A percentile compares a stretch with the other conserved stretches of the same genome.
These are phyloP conservation scores for Patiria pectinifera DNA, from an alignment of 53 echinoderm and acorn worm species.

Conservation along the genomic window DNA sequence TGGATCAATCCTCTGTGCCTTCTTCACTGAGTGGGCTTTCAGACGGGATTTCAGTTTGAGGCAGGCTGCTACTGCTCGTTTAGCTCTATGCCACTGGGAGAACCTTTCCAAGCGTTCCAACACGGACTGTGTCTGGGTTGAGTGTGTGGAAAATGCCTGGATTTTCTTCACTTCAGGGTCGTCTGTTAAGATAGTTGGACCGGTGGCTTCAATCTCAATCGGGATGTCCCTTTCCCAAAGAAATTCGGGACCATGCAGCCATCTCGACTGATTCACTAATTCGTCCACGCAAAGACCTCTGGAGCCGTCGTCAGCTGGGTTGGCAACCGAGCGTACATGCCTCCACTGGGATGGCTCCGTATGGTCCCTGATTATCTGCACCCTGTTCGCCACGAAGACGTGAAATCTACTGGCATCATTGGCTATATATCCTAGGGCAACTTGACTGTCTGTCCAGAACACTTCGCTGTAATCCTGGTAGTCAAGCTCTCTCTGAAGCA, in stretches of 20 bases:
- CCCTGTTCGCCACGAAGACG: slow-evolving; percentile 66
- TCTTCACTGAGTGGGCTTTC: background rate
- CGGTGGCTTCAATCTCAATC: slow-evolving; percentile 14
- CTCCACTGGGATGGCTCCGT: slow-evolving; percentile 61
- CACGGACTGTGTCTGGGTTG: background rate
- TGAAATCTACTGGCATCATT: slow-evolving; percentile 68
- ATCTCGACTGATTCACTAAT: slow-evolving; percentile 10
- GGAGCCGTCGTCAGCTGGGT: slow-evolving; percentile 37
- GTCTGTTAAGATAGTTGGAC: slow-evolving; percentile 13
- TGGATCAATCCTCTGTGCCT: background rate
- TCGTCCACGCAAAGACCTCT: slow-evolving; percentile 7
- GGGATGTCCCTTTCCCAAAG: slow-evolving; percentile 35
- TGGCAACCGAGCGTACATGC: slow-evolving; percentile 34
- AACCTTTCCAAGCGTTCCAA: slow-evolving; percentile 23
- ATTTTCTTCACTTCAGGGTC: slow-evolving; percentile 72
- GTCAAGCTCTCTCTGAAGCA: slow-evolving; percentile 50
- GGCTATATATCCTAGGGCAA: slow-evolving; percentile 62
- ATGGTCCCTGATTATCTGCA: slow-evolving; percentile 54
- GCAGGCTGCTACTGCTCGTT: slow-evolving; percentile 15
- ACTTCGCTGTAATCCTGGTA: slow-evolving; percentile 33
- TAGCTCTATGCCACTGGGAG: slow-evolving; percentile 33
- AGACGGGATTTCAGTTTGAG: slow-evolving; percentile 14
- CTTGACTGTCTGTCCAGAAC: slow-evolving; percentile 73
- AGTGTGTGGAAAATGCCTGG: background rate
- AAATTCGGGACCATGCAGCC: slow-evolving; percentile 52